A percentile compares a stretch with the other conserved stretches of the same genome.
Conservation (phyloP, 1,140 invertebrate species). For the Orchesella cincta region DNA sequence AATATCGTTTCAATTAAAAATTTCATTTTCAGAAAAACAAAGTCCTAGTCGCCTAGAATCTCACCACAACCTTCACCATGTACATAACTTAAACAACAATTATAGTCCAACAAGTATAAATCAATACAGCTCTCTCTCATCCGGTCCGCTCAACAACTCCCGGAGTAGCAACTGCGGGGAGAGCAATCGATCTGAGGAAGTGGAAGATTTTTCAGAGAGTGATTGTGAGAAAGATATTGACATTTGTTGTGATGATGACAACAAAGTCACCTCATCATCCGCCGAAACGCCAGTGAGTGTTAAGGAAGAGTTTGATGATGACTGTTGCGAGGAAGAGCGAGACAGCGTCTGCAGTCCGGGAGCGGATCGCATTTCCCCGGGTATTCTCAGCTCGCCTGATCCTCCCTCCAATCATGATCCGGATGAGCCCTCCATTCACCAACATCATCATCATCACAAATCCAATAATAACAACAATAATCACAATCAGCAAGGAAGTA, state of each 20-base stretch:
- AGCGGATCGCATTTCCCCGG: conserved; percentile 31
- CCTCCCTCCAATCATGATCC: background rate
- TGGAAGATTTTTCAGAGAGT: conserved; percentile 48
- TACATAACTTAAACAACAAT: conserved; percentile 16
- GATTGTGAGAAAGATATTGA: conserved; percentile 52
- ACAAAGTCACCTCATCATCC: conserved; percentile 50
- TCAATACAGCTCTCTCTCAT: background rate
- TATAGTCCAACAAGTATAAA: conserved; percentile 25
- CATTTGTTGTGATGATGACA: conserved; percentile 52
- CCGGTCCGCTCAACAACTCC: background rate
- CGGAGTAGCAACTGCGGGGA: conserved; percentile 20
- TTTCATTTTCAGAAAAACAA: conserved; percentile 25
- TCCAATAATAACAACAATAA: conserved; percentile 7
- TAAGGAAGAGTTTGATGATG: conserved; percentile 50
- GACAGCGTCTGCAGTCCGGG: conserved; percentile 35
- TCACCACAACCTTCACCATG: conserved; percentile 19
- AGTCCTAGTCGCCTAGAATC: conserved; percentile 25
- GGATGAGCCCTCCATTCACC: background rate
- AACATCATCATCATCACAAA: too few species aligned
- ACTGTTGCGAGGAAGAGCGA: conserved; percentile 40
- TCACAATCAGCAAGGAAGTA: conserved; percentile 18
- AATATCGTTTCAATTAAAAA: background rate
- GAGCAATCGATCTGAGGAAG: conserved; percentile 35
- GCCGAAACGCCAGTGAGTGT: conserved; percentile 48
- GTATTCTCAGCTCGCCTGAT: background rate